Conservation (phyloP, 30 jellyfish, hydroid and myxozoan species). For the Hydractinia symbiolongicarpus region DNA sequence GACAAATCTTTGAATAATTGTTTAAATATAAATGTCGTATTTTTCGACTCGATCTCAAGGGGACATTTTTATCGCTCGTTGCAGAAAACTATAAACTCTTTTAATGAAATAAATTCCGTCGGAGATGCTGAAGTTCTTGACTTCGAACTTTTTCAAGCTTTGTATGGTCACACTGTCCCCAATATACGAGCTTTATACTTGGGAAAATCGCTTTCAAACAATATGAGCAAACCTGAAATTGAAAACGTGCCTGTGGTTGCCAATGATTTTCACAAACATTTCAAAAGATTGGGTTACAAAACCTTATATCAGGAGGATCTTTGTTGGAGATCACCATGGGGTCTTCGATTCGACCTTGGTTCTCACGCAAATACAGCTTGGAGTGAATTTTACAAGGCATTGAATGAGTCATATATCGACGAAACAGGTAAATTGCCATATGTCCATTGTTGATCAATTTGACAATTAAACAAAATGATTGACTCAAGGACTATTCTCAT, state of each 20-base stretch:
- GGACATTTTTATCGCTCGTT: conserved; percentile 76
- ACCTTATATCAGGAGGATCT: conserved; percentile 75
- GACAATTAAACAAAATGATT: too few relatives aligned
- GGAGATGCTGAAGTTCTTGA: conserved; percentile 55
- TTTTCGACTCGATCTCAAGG: conserved; percentile 78
- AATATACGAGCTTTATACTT: conserved; percentile 72
- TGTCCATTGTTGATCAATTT: not conserved
- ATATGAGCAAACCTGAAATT: conserved; percentile 40
- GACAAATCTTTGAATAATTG: not conserved
- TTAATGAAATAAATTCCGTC: conserved; percentile 35
- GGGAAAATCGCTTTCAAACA: conserved; percentile 56
- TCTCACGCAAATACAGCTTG: conserved; percentile 25
- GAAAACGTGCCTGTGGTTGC: conserved; percentile 46
- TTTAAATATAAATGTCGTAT: conserved; percentile 42
- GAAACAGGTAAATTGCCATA: conserved; percentile 47
- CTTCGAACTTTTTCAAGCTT: conserved; percentile 72
- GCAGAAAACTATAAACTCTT: conserved; percentile 37
- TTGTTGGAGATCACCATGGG: conserved; percentile 90
- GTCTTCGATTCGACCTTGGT: conserved; percentile 76
- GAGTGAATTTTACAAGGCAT: conserved; percentile 30
- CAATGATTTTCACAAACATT: conserved; percentile 16
- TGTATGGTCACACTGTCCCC: conserved; percentile 91
- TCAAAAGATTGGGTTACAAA: conserved; percentile 56
- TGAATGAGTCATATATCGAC: conserved; percentile 30
- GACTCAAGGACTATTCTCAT: too few relatives aligned